Evolutionary conservation across 1,140 invertebrate species (phyloP).

Genomic region (Dendroctonus valens): DNA sequence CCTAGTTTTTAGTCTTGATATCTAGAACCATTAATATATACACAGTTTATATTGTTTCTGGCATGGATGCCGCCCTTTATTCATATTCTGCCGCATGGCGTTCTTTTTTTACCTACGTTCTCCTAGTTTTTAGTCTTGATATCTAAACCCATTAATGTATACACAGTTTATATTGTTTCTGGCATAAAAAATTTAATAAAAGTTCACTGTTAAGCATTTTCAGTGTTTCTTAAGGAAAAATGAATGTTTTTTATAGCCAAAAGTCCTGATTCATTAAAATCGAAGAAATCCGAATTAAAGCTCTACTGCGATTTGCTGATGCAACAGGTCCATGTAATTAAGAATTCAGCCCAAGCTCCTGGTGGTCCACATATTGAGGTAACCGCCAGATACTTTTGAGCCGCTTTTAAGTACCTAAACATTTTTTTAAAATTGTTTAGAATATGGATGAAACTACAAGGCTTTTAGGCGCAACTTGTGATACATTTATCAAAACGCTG

Average conservation of each 20-base stretch:
- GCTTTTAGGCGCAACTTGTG: conserved; percentile 74
- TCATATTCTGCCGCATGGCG: no score
- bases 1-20: no score
- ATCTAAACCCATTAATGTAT: no score
- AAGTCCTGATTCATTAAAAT: conserved; percentile 59
- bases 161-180: no score
- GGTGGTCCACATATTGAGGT: conserved; percentile 45
- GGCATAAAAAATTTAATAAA: no score
- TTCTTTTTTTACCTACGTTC: no score
- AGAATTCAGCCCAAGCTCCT: conserved; percentile 62
- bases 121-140: no score
- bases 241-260: conserved; percentile 16
- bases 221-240: no score
- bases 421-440: conserved; percentile 51
- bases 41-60: no score
- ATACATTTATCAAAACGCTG: conserved; percentile 78
- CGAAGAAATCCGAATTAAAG: conserved; percentile 76
- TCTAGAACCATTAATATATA: no score
- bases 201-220: no score
- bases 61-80: no score
- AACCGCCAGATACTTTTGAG: conserved; percentile 3
- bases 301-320: conserved; percentile 80
- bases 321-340: conserved; percentile 80
- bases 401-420: background rate
- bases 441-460: conserved; percentile 74